Evolutionary conservation across 2,888 invertebrate species (phyloP).

Genomic region (Lithophane ornitopus): DNA sequence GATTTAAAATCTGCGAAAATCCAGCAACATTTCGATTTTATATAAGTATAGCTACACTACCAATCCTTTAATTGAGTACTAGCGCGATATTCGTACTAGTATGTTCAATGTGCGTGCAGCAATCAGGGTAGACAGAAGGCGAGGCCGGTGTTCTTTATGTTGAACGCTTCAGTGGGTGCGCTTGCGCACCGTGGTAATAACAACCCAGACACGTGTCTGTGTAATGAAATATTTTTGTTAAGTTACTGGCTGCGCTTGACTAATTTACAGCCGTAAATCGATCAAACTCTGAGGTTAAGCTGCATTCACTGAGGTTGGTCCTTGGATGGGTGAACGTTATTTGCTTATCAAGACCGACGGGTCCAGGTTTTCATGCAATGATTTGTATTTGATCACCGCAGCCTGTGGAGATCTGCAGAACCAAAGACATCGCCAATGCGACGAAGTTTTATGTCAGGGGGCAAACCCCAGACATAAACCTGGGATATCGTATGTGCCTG

Average conservation of each 20-base stretch:
- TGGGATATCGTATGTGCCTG: not conserved
- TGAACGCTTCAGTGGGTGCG: conserved; percentile 47
- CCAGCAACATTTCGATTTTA: not conserved
- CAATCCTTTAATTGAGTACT: not conserved
- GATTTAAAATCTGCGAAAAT: not conserved
- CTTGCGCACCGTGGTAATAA: conserved; percentile 26
- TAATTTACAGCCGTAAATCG: not conserved
- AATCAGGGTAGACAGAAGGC: conserved; percentile 53
- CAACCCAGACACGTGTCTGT: not conserved
- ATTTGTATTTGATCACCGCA: not conserved
- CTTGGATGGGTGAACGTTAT: not conserved
- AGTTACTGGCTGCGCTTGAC: not conserved
- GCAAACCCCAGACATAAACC: too few relatives aligned
- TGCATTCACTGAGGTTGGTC: not conserved
- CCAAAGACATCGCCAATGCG: too few relatives aligned
- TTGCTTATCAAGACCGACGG: not conserved
- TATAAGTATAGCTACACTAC: not conserved
- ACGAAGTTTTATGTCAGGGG: too few relatives aligned
- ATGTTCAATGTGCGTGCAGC: conserved; percentile 49
- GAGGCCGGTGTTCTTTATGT: conserved; percentile 37
- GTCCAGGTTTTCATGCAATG: not conserved
- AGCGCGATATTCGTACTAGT: conserved; percentile 24
- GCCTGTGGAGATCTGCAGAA: too few relatives aligned
- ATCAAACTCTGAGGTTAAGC: not conserved
- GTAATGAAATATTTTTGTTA: not conserved